Evolutionary conservation across 2,113 vertebrate species (phyloP).

Genomic region (Vimba vimba): DNA sequence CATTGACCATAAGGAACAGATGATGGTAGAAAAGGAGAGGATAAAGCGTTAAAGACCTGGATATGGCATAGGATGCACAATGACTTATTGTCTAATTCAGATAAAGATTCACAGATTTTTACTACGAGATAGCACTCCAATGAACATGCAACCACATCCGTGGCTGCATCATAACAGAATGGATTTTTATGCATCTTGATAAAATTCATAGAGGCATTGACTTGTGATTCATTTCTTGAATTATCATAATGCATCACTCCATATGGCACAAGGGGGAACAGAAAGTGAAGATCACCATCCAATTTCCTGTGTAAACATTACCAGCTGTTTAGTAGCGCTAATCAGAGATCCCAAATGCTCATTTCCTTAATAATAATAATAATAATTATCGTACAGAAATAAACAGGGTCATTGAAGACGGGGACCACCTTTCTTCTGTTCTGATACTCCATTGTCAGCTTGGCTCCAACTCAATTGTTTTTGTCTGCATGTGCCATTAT

Average conservation of each 20-base stretch:
- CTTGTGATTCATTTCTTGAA: conserved; percentile 41
- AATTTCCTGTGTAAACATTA: conserved; percentile 59
- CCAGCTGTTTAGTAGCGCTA: conserved; percentile 48
- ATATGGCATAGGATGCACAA: background rate
- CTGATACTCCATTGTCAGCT: background rate
- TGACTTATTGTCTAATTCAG: background rate
- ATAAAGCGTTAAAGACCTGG: background rate
- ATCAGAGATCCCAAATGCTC: conserved; percentile 37
- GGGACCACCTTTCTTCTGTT: conserved; percentile 2
- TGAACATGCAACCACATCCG: background rate
- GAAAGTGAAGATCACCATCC: conserved; percentile 42
- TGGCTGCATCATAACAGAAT: conserved; percentile 29
- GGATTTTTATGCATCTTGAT: conserved; percentile 40
- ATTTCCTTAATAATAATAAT: background rate
- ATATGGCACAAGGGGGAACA: conserved; percentile 41
- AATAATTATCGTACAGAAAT: background rate
- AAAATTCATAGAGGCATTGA: conserved; percentile 25
- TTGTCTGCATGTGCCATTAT: background rate
- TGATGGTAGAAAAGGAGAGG: background rate
- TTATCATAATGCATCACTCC: conserved; percentile 47
- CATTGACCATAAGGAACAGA: conserved; percentile 1
- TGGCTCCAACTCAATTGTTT: background rate
- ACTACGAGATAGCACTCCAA: background rate
- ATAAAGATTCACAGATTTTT: background rate
- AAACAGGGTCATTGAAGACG: conserved; percentile 6